Evolutionary conservation across 2,797 vertebrate genomes (phyloP), one percentile per base, ranked within the genome.

Genomic region (Nyctibius grandis): DNA sequence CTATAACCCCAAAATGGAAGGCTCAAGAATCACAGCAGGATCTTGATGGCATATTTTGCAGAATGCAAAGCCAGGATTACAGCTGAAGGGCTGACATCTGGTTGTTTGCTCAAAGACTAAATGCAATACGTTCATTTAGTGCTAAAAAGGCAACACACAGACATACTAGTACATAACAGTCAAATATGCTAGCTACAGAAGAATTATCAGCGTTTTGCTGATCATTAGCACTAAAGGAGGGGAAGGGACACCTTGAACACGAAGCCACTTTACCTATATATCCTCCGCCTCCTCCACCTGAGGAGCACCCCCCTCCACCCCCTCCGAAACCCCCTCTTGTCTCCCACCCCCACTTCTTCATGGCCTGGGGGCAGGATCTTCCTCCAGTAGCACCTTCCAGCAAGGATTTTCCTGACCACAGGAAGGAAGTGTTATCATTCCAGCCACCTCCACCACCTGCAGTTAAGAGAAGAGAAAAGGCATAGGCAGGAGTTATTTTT

Each of bases 371-470:
- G 98, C 99, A 99, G 96, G 99, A 98, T 97, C 99, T 98, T 94
- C 99, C 99, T 96, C 99, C 99, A 70, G 98, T 98, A 93, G 98
- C 99, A 65, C 99, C 99, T 95, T 99, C 98, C 96, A 99, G 96
- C 96, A 99, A 98, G 33, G 99, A 99, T 87, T 98, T 99, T 96
- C 99, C 99, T 25, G 99, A 99, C 97, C 98, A 99, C 96, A 98
- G 98, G 97, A 98, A 97, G 93, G 99, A 98, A 96, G 96, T 90
- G 86, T 97, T 98, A 98, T 99, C 99, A 93, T 98, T 99, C 99
- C 99, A 99, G 93, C 99, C 99, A 92, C 99, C 99, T 91, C 99
- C 99, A 93, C 99, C 99, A 97, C 99, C 99, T 99, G 98, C 92
- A 92, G 97, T 59, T 90, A 57, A 97, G 80, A 96, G 97, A 38